phyloP scores from a whole-genome alignment of 1,140 invertebrate genomes.

The Ericerus pela region DNA sequence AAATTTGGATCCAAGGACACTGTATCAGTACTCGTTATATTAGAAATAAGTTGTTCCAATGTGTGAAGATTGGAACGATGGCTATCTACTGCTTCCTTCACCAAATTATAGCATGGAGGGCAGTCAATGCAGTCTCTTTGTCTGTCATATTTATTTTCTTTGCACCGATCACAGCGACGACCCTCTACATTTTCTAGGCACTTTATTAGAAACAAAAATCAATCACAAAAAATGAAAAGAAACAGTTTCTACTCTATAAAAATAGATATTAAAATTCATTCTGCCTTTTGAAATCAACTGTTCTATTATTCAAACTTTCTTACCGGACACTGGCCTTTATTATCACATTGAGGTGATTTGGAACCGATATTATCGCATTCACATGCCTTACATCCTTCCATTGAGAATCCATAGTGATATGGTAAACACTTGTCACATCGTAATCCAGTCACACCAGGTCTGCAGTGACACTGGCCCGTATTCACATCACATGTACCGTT shows the following conservation, averaged over 20 bases:
- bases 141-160: conserved; percentile 79
- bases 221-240: not conserved
- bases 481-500: conserved; percentile 65
- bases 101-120: conserved; percentile 83
- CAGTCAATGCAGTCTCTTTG: conserved; percentile 77
- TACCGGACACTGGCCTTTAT: conserved; percentile 65
- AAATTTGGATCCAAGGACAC: conserved; percentile 74
- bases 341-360: conserved; percentile 63
- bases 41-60: conserved; percentile 49
- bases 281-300: not conserved
- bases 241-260: not conserved
- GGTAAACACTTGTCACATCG: conserved; percentile 71
- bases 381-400: conserved; percentile 67
- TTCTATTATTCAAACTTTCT: conserved; percentile 20
- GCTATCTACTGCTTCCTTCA: conserved; percentile 68
- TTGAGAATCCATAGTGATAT: conserved; percentile 78
- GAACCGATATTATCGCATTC: conserved; percentile 82
- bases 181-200: conserved; percentile 86
- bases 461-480: conserved; percentile 76
- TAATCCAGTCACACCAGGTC: conserved; percentile 64
- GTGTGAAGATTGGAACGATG: conserved; percentile 61
- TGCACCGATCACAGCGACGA: conserved; percentile 75
- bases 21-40: conserved; percentile 55
- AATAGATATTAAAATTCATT: not conserved
- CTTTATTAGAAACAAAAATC: conserved; percentile 24